Evolutionary conservation across 2,888 invertebrate species (phyloP), one percentile per base, ranked within the genome.

Genomic region (Tiliacea aurago): DNA sequence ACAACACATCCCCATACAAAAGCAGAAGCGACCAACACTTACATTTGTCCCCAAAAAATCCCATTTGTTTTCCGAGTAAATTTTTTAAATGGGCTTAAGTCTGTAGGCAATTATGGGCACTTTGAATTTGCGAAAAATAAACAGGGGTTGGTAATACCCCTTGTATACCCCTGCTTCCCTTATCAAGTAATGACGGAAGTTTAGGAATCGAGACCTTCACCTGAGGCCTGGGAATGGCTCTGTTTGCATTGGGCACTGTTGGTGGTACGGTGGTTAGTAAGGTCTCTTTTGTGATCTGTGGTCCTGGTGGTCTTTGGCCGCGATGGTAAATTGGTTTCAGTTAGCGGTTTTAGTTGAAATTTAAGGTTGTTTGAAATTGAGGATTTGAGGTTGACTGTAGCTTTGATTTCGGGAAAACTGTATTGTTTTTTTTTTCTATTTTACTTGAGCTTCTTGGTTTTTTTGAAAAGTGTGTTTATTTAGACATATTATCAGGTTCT

Each of bases 121-220:
- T 91, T 91, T 89, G 86, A 90, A 90, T 89, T 88, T 87, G 84
- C 86, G 87, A 85, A 86, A 87, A 91, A 88, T 91, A 94, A 94
- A 93, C 92, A 93, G 91, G 92, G 92, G 93, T 93, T 77, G 82
- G 85, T 84, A 80, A 84, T 85, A 84, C 85, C 90, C 84, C 64
- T 87, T 55, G 75, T 61, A 33, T 53, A 74, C 41, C 84, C 83
- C 86, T 71, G 68, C 83, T 88, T 88, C 93, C 94, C 91, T 93
- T 90, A 91, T 93, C 94, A 93, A 90, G 89, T 92, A 93, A 93
- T 94, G 94, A 94, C 92, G 90, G 90, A 90, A 91, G 88, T 92
- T 91, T 91, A 90, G 89, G 90, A 89, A 90, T 89, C 90, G 90
- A 88, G 86, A 89, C 87, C 88, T 81, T 86, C 94, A 95, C 94